Conservation (phyloP, 2,113 vertebrate species). For the Rousettus leschenaultii region DNA sequence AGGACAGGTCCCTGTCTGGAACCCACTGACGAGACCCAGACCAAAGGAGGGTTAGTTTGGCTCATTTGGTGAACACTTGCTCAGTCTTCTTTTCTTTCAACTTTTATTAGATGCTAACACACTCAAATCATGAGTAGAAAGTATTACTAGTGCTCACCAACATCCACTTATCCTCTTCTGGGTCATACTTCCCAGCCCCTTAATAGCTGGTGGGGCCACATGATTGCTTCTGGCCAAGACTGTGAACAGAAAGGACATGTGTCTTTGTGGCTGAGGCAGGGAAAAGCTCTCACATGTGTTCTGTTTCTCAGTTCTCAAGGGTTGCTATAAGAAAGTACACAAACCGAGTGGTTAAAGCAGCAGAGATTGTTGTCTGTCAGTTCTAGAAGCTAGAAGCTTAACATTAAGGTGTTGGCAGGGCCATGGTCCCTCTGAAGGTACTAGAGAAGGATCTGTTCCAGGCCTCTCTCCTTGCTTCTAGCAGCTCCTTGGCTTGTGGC, state of each 20-base stretch:
- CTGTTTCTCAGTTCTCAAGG: not conserved
- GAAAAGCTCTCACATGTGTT: not conserved
- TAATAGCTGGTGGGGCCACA: not conserved
- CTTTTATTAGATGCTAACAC: not conserved
- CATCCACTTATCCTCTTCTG: not conserved
- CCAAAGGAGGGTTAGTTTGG: not conserved
- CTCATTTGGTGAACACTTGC: not conserved
- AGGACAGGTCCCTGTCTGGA: not conserved
- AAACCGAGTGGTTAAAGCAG: not conserved
- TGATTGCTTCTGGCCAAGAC: not conserved
- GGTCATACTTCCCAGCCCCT: not conserved
- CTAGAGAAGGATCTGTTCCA: not conserved
- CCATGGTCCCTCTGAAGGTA: not conserved
- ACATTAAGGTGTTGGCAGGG: not conserved
- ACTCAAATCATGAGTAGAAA: not conserved
- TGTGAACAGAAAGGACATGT: not conserved
- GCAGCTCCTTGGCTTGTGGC: not conserved
- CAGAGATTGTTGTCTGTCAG: not conserved
- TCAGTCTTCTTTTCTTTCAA: not conserved
- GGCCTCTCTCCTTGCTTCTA: not conserved
- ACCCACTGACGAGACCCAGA: not conserved
- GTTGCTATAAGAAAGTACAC: not conserved
- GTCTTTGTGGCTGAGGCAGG: not conserved
- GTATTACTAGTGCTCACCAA: not conserved
- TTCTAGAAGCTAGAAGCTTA: not conserved